Conservation (phyloP, 1,140 invertebrate genomes). For the Eumeta japonica region DNA sequence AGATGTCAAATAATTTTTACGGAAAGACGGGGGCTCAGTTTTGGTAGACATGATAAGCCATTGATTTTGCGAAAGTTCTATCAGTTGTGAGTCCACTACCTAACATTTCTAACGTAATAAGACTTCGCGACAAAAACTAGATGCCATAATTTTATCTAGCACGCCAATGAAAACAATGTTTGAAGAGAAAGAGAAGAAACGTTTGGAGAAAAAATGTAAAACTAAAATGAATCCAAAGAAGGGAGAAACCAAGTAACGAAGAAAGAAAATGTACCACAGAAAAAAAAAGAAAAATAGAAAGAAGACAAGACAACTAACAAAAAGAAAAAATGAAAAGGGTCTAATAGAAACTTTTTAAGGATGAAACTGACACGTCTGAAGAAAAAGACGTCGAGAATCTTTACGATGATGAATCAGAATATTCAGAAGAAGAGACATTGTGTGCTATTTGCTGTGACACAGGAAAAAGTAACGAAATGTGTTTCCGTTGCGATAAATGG, state of each 20-base stretch:
- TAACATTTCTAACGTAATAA: conserved; percentile 2
- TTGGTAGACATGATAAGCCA: too few relatives aligned
- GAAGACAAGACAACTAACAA: neutral
- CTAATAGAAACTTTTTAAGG: conserved; percentile 9
- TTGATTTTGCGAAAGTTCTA: neutral
- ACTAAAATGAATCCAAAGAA: conserved; percentile 4
- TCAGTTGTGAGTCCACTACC: conserved; percentile 4
- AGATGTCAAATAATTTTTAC: too few relatives aligned
- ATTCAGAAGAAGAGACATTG: conserved; percentile 10
- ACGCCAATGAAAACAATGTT: conserved; percentile 9
- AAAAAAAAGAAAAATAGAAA: conserved; percentile 1
- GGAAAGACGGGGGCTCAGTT: too few relatives aligned
- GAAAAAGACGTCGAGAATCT: conserved; percentile 10
- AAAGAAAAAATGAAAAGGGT: conserved; percentile 1
- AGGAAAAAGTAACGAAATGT: conserved; percentile 13
- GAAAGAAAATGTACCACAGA: conserved; percentile 5
- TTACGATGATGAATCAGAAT: conserved; percentile 10
- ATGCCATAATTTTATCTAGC: conserved; percentile 7
- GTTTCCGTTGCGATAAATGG: conserved; percentile 10
- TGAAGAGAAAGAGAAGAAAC: conserved; percentile 9
- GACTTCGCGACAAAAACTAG: conserved; percentile 3
- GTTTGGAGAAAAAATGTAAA: conserved; percentile 6
- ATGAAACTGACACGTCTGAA: conserved; percentile 8
- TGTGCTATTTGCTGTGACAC: conserved; percentile 14
- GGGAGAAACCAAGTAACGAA: conserved; percentile 5